Evolutionary conservation across 2,113 vertebrate species (phyloP).

Genomic region (Monopterus albus): DNA sequence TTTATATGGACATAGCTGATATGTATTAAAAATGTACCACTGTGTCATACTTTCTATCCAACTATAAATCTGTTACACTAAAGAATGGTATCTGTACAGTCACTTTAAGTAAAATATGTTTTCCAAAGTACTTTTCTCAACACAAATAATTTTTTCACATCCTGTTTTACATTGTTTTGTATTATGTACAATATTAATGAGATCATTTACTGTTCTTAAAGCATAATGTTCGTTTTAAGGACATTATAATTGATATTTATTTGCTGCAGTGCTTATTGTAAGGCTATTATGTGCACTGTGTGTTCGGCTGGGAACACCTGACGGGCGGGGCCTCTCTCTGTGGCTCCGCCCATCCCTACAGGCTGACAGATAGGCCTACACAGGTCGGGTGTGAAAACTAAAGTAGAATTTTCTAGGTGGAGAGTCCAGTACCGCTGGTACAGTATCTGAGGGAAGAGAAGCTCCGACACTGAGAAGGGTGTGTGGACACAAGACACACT

Average conservation of each 20-base stretch:
- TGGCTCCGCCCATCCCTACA: background rate
- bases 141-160: background rate
- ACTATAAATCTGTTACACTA: too few species aligned
- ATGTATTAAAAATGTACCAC: background rate
- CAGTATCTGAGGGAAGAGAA: conserved; percentile 2
- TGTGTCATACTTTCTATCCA: background rate
- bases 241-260: too few species aligned
- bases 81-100: too few species aligned
- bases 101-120: background rate
- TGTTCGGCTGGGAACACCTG: background rate
- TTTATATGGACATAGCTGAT: background rate
- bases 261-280: background rate
- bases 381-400: conserved; percentile 2
- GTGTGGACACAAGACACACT: conserved; percentile 20
- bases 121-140: background rate
- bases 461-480: background rate
- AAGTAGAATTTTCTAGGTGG: background rate
- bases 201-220: background rate
- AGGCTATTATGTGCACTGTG: background rate
- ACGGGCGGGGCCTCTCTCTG: background rate
- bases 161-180: background rate
- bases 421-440: background rate
- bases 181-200: background rate
- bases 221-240: too few species aligned
- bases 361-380: conserved; percentile 39